A percentile compares a stretch with the other conserved stretches of the same genome.
Evolutionary conservation across 2,888 invertebrate genomes (phyloP).

Genomic region (Plebejus argus): DNA sequence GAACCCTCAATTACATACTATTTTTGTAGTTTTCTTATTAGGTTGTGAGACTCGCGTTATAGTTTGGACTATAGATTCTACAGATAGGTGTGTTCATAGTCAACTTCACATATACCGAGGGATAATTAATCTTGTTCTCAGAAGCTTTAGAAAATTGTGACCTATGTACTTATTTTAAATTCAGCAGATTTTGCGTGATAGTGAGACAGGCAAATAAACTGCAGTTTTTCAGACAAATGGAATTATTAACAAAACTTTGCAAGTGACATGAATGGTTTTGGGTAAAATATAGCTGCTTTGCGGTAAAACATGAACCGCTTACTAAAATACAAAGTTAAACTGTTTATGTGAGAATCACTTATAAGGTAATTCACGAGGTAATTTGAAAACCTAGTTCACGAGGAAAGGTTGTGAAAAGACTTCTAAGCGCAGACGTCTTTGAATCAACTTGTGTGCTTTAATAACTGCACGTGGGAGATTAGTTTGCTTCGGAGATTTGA

Average conservation of each 20-base stretch:
- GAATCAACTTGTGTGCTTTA: not conserved
- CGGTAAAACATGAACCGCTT: not conserved
- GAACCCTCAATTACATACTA: too few species aligned
- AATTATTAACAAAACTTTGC: not conserved
- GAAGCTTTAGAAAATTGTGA: not conserved
- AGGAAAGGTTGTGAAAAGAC: not conserved
- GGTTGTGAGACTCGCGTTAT: too few species aligned
- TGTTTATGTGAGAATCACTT: not conserved
- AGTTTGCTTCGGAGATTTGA: too few species aligned
- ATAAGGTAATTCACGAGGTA: not conserved
- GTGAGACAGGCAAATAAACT: not conserved
- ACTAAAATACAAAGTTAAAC: not conserved
- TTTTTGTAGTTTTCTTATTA: too few species aligned
- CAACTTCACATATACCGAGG: too few species aligned
- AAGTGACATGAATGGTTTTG: not conserved
- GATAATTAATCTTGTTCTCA: too few species aligned
- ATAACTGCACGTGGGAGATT: too few species aligned
- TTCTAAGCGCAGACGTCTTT: not conserved
- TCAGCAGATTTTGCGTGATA: not conserved
- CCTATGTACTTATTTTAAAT: not conserved
- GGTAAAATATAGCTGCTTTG: not conserved
- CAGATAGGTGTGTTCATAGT: too few species aligned
- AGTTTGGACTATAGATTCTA: too few species aligned
- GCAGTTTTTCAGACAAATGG: not conserved
- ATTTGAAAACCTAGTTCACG: too few species aligned